Evolutionary conservation across 2,888 invertebrate genomes (phyloP), one percentile per base, ranked within the genome.

Genomic region (Lymantria dispar): DNA sequence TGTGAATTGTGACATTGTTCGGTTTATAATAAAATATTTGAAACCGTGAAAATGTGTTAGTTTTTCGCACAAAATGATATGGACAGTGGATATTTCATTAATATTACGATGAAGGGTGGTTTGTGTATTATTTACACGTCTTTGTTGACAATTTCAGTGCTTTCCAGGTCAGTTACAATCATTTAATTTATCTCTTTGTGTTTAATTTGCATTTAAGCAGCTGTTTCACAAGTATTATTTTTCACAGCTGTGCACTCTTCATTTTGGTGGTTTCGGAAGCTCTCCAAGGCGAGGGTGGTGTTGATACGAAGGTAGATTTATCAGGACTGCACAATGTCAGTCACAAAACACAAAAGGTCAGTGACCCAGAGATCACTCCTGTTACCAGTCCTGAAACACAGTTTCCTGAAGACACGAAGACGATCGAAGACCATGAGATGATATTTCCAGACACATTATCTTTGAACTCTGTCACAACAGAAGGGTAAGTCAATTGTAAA

Each of bases 51-150:
- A 74, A 85, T 84, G 85, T 83, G 74, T 78, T 85, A 81, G 78
- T 76, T 80, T 83, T 82, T 74, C 81, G 78, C 83, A 83, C 87
- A 88, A 88, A 91, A 91, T 91, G 91, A 68, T 87, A 88, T 82
- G 76, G 83, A 86, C 78, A 83, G 84, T 85, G 78, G 82, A 87
- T 85, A 81, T 85, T 76, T 84, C 80, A 83, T 60, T 87, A 69
- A 84, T 85, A 80, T 78, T 90, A 93, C 87, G 87, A 94, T 94
- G 94, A 94, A 92, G 92, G 89, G 92, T 81, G 91, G 91, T 73
- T 81, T 93, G 75, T 89, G 89, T 78, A 79, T 91, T 68, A 87
- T 93, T 74, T 93, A 93, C 81, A 93, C 93, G 90, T 92, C 92
- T 76, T 84, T 94, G 75, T 87, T 93, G 85, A 91, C 93, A 59